Base-by-base conservation (phyloP, 2,888 invertebrate genomes). In the Spialia ferax region DNA sequence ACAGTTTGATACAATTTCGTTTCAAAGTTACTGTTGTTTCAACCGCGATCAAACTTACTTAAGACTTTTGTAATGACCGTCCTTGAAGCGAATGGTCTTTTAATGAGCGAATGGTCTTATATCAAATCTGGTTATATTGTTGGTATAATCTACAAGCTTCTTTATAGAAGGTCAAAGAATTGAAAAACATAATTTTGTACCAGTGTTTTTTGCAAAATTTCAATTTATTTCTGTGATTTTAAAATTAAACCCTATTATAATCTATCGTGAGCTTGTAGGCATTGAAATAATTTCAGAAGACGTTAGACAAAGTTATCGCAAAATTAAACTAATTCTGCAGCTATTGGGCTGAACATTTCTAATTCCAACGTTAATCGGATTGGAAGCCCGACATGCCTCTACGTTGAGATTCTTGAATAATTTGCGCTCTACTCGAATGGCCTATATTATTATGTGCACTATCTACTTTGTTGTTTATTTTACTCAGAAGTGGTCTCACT, bases 61-160 rank as follows among this genome's bases (percentile, higher is more conserved):
- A 61, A 62, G 69, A 70, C 61, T 69, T 70, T 32, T n/a, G 35
- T 70, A 70, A 69, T 56, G 66, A 56, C 66, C 55, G 63, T 57
- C 61, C 63, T 70, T 66, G 22, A 59, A 35, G 63, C 8, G 18
- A 45, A 60, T 26, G 26, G 26, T 10, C 23, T 60, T 60, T 60
- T 45, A 60, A 60, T 45, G 42, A n/a, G n/a, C n/a, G n/a, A n/a
- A n/a, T n/a, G 45, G 29, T 10, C 38, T 59, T 59, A 59, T 42
- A 42, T 26, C 22, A 15, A 57, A 42, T 23, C 26, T 18, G 23
- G 29, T 15, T 18, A 52, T 23, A n/a, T 29, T 18, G 26, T 26
- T 60, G 18, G 29, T 15, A 38, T 4, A 26, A 26, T 26, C 26
- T 26, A 26, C 2, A 26, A 4, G 3, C 26, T 26, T 6, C 2